These are phyloP conservation scores for Ostrea denselamellosa DNA, from an alignment of 1,140 invertebrate species.

Conservation along the genomic window DNA sequence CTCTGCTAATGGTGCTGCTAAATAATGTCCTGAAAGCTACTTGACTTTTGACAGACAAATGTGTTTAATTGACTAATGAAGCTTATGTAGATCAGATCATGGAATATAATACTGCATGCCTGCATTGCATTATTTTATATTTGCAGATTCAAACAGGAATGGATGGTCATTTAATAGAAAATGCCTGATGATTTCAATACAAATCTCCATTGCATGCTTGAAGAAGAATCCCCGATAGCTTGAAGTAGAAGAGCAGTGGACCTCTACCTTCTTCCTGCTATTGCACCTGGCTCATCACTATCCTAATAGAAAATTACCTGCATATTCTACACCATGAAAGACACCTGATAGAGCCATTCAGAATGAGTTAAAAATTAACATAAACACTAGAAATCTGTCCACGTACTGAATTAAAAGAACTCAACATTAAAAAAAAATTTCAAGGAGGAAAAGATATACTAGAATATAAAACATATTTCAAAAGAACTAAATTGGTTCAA, in stretches of 20 bases:
- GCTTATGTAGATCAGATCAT: background rate
- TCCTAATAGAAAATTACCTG: background rate
- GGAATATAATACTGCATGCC: constrained; percentile 1
- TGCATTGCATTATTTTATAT: background rate
- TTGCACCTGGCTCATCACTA: background rate
- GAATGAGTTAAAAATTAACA: background rate
- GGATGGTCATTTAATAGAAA: background rate
- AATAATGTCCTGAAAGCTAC: background rate
- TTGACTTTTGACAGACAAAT: background rate
- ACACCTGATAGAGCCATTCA: background rate
- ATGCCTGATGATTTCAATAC: background rate
- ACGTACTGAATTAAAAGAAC: too few relatives aligned
- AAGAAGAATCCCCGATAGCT: background rate
- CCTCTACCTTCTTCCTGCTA: background rate
- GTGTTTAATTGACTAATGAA: background rate
- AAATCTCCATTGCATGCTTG: background rate
- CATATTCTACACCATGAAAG: background rate
- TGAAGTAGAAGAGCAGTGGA: background rate
- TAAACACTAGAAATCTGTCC: background rate
- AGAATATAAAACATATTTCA: background rate
- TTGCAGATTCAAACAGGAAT: background rate
- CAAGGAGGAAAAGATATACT: background rate
- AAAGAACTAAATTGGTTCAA: background rate
- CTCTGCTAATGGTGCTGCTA: too few relatives aligned
- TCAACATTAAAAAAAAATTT: background rate